phyloP scores from a whole-genome alignment of 2,888 invertebrate species.

The Patella ulyssiponensis region DNA sequence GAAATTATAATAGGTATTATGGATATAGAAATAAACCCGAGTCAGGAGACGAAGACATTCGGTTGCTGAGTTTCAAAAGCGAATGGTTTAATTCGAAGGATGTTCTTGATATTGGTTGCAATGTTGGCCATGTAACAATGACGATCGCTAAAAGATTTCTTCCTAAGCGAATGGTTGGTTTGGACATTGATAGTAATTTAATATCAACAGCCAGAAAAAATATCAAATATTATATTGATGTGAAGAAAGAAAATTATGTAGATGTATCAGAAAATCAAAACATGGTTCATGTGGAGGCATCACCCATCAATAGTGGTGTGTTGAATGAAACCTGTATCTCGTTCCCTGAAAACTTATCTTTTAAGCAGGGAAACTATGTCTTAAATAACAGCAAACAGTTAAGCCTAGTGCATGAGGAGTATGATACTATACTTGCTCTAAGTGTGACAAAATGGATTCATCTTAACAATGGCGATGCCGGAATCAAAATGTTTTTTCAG shows the following conservation, averaged over 20 bases:
- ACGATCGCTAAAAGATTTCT: slow-evolving; percentile 88
- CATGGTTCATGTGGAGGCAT: too few species aligned
- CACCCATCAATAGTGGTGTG: too few species aligned
- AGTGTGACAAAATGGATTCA: slow-evolving; percentile 99
- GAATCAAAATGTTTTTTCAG: slow-evolving; percentile 91
- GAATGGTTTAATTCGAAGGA: slow-evolving; percentile 91
- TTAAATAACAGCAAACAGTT: slow-evolving; percentile 88
- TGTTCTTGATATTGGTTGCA: slow-evolving; percentile 97
- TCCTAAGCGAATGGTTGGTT: slow-evolving; percentile 88
- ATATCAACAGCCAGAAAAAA: slow-evolving; percentile 84
- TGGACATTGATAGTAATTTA: slow-evolving; percentile 93
- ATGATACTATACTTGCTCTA: slow-evolving; percentile 93
- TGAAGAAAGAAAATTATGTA: slow-evolving; percentile 25
- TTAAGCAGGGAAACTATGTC: slow-evolving; percentile 89
- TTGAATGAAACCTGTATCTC: too few species aligned
- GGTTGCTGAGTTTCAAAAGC: slow-evolving; percentile 86
- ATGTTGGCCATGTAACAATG: slow-evolving; percentile 94
- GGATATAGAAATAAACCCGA: slow-evolving; percentile 88
- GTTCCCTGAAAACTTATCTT: not conserved
- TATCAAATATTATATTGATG: slow-evolving; percentile 79
- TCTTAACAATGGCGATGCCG: slow-evolving; percentile 95
- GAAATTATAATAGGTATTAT: slow-evolving; percentile 97
- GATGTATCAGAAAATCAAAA: too few species aligned
- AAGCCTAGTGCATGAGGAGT: slow-evolving; percentile 89
- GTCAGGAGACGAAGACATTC: slow-evolving; percentile 82